Percentiles rank a stretch among this genome's conserved stretches.
These are phyloP conservation scores for Fissipunctia ypsillon DNA, from an alignment of 2,888 invertebrate genomes.

Conservation along the genomic window DNA sequence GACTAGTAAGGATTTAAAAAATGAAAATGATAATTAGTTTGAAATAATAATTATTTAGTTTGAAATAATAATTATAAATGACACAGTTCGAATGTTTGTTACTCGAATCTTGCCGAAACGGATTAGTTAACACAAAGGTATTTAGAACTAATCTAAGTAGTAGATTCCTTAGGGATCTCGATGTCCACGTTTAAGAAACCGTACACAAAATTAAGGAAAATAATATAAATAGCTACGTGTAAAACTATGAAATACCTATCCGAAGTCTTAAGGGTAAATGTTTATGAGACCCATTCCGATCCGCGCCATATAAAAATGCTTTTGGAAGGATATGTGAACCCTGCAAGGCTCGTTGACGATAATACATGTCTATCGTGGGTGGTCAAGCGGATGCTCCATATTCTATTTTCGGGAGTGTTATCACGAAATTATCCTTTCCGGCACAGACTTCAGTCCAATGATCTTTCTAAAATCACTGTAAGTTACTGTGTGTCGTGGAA, in stretches of 20 bases:
- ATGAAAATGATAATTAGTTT: no score
- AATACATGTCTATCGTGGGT: conserved; percentile 38
- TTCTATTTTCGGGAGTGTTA: conserved; percentile 38
- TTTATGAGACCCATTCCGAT: conserved; percentile 22
- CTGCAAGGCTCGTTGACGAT: conserved; percentile 29
- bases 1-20: no score
- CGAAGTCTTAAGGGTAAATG: conserved; percentile 1
- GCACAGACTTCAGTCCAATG: not conserved
- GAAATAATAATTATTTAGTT: no score
- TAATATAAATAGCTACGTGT: not conserved
- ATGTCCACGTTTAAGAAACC: not conserved
- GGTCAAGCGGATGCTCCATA: conserved; percentile 40
- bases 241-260: conserved; percentile 19
- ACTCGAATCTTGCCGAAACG: not conserved
- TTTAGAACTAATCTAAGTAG: conserved; percentile 11
- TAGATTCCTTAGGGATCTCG: not conserved
- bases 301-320: conserved; percentile 21
- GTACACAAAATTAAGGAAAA: not conserved
- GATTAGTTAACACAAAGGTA: conserved; percentile 10
- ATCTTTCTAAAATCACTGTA: not conserved
- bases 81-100: not conserved
- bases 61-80: no score
- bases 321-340: conserved; percentile 35
- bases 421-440: conserved; percentile 22
- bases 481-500: not conserved